Evolutionary conservation across 2,888 invertebrate species (phyloP), one percentile per base, ranked within the genome.

Genomic region (Drosophila algonquin): DNA sequence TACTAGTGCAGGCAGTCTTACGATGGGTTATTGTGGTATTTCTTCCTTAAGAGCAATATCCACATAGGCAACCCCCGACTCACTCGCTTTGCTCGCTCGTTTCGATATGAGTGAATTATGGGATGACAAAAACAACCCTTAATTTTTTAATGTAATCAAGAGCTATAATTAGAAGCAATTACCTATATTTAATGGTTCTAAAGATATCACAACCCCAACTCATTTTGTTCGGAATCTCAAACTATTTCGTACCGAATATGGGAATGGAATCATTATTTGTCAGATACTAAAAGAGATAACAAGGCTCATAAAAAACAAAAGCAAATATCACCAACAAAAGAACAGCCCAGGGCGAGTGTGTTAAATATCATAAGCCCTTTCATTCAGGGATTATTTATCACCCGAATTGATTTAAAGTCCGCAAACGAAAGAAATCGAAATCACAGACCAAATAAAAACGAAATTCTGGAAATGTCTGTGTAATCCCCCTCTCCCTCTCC

Each of bases 321-420:
- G 21, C 50, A 71, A 52, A 60, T 45, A 52, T 12, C 35, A 46
- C 30, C 60, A 76, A 75, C 30, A 63, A 76, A 75, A 74, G 76
- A 27, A 27, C 67, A 82, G 61, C 59, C 24, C 50, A 30, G 18
- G 52, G 27, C 8, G 32, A 16, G 45, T 51, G 48, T 51, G 48
- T 55, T 63, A 52, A 55, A 46, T 62, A 44, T 40, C n/a, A 9
- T 24, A 24, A 1, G 14, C 24, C 48, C 16, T 27, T 52, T 45
- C 58, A 45, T 59, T 54, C 46, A 45, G 45, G 40, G 80, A 71
- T 73, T 80, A 79, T 76, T 82, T 79, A 79, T 85, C 72, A 63
- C 59, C 48, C 62, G 69, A 68, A 64, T 76, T 79, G 81, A 79
- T 82, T 85, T 85, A 77, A 83, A 79, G 74, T 71, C 68, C 51